A percentile compares a stretch with the other conserved stretches of the same genome.
Evolutionary conservation across 1,140 invertebrate species (phyloP).

Genomic region (Lerema accius): DNA sequence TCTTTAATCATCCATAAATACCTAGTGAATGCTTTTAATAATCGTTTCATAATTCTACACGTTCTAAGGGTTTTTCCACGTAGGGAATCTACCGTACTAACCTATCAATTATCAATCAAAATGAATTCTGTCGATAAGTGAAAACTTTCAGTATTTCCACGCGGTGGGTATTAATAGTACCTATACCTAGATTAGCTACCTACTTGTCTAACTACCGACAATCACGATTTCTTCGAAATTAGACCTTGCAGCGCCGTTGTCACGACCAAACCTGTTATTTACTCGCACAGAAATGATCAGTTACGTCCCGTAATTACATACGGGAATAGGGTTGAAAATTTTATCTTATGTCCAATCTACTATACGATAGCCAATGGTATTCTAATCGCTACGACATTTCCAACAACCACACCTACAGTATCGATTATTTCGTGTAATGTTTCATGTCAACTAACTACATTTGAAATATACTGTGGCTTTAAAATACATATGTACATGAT

Average conservation of each 20-base stretch:
- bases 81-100: background rate
- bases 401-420: background rate
- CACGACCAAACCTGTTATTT: conserved; percentile 59
- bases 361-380: conserved; percentile 36
- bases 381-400: conserved; percentile 9
- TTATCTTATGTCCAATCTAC: conserved; percentile 50
- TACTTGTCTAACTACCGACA: conserved; percentile 28
- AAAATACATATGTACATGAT: no score
- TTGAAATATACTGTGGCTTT: background rate
- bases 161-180: conserved; percentile 4
- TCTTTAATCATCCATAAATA: no score
- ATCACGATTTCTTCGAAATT: conserved; percentile 52
- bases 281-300: conserved; percentile 58
- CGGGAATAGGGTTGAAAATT: conserved; percentile 38
- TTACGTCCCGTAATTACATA: conserved; percentile 58
- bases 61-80: no score
- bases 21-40: no score
- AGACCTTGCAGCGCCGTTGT: conserved; percentile 44
- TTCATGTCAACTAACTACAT: background rate
- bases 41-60: no score
- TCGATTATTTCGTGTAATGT: conserved; percentile 4
- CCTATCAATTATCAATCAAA: background rate
- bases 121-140: background rate
- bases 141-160: conserved; percentile 10
- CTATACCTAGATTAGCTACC: conserved; percentile 20